Percentiles rank a stretch among this genome's conserved stretches.
Evolutionary conservation across 2,888 invertebrate species (phyloP).

Genomic region (Gymnocheta viridis): DNA sequence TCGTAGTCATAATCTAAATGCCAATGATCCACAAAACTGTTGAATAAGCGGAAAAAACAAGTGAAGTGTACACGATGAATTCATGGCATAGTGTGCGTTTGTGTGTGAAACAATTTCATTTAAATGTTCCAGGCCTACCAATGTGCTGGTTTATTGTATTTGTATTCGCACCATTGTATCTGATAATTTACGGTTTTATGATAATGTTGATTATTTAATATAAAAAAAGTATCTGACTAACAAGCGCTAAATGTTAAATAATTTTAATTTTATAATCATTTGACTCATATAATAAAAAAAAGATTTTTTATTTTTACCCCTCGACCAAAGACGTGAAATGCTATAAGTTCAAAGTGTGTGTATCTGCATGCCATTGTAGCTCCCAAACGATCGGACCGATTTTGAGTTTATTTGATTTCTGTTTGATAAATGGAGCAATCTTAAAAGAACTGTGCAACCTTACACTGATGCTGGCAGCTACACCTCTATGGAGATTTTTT

Average conservation of each 20-base stretch:
- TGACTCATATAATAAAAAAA: too few species aligned
- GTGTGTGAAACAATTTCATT: background rate
- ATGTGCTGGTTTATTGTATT: background rate
- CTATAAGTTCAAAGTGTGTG: too few species aligned
- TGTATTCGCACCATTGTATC: background rate
- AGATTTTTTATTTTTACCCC: too few species aligned
- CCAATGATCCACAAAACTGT: constrained; percentile 67
- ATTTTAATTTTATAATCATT: background rate
- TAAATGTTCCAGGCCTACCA: constrained; percentile 13
- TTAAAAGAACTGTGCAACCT: too few species aligned
- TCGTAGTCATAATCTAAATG: constrained; percentile 64
- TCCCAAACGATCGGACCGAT: too few species aligned
- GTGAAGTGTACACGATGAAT: constrained; percentile 35
- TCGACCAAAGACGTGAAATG: too few species aligned
- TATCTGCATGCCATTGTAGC: too few species aligned
- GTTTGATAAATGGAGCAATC: too few species aligned
- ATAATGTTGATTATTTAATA: constrained; percentile 24
- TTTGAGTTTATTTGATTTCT: too few species aligned
- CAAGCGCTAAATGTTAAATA: background rate
- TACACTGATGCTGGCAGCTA: too few species aligned
- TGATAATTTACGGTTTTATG: constrained; percentile 27
- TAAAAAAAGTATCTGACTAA: background rate
- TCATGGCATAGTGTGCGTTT: constrained; percentile 12
- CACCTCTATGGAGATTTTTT: too few species aligned
- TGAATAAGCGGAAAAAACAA: constrained; percentile 60